phyloP scores from a whole-genome alignment of 2,888 invertebrate genomes.

The Caenorhabditis afra region DNA sequence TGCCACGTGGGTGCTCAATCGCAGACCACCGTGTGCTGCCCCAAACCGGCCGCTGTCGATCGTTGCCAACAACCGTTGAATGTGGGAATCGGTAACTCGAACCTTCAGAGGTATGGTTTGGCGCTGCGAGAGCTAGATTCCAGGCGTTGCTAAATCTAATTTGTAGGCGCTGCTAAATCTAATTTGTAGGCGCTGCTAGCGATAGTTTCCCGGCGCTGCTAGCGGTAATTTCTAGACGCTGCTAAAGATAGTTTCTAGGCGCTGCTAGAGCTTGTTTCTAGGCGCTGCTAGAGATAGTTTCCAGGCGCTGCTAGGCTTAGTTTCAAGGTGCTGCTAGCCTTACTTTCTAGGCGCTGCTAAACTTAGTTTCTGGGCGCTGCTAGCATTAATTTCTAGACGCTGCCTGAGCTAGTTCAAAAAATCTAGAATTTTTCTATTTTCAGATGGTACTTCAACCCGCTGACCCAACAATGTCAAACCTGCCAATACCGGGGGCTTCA shows the following conservation, averaged over 20 bases:
- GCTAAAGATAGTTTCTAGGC: no score
- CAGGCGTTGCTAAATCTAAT: not conserved
- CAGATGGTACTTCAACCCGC: conserved; percentile 79
- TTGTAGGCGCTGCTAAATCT: conserved; percentile 5
- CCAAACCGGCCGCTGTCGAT: conserved; percentile 78
- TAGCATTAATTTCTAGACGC: no score
- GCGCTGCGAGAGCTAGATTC: no score
- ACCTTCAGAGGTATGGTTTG: conserved; percentile 73
- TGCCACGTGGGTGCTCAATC: conserved; percentile 79
- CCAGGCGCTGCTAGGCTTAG: no score
- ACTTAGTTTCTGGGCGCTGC: no score
- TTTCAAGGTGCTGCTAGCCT: no score
- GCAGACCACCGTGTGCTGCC: conserved; percentile 80
- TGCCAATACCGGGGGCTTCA: conserved; percentile 76
- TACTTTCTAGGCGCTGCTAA: no score
- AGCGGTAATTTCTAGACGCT: no score
- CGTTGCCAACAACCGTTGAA: conserved; percentile 79
- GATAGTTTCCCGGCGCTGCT: not conserved
- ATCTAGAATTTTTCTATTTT: not conserved
- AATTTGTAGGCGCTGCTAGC: not conserved
- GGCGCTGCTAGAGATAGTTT: no score
- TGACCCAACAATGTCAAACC: conserved; percentile 75
- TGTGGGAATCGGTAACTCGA: conserved; percentile 77
- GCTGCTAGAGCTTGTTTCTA: no score
- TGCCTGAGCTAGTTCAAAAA: no score